Conservation (phyloP, 2,888 invertebrate genomes). For the Galerucella pusilla region DNA sequence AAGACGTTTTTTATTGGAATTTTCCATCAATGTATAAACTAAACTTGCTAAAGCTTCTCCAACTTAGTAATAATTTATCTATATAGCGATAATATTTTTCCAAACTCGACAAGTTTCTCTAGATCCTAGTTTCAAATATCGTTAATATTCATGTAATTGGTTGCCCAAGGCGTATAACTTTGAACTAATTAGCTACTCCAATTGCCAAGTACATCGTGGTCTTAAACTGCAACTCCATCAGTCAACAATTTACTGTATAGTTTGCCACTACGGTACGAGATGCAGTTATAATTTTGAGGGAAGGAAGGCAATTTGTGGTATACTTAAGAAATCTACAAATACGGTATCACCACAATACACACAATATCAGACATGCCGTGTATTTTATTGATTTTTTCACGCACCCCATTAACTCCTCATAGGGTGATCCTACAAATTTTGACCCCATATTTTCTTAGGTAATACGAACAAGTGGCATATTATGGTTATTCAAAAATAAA, state of each 20-base stretch:
- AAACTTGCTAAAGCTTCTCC: not conserved
- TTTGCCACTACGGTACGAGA: not conserved
- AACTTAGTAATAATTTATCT: not conserved
- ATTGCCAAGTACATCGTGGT: conserved; percentile 2
- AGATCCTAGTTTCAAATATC: conserved; percentile 2
- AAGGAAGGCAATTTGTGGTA: not conserved
- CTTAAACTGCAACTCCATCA: not conserved
- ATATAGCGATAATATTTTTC: not conserved
- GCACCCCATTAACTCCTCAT: too few species aligned
- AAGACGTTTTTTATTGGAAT: too few species aligned
- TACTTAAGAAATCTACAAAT: too few species aligned
- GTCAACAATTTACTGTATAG: not conserved
- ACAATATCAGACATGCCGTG: too few species aligned
- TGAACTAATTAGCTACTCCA: conserved; percentile 1
- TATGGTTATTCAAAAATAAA: too few species aligned
- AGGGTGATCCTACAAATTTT: too few species aligned
- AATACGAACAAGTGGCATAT: too few species aligned
- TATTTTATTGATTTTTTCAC: too few species aligned
- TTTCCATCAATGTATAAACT: not conserved
- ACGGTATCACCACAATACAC: too few species aligned
- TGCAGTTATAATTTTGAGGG: not conserved
- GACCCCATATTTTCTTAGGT: too few species aligned
- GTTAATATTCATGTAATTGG: conserved; percentile 17
- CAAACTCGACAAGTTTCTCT: conserved; percentile 9
- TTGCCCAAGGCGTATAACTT: conserved; percentile 10